Evolutionary conservation across 2,888 invertebrate species (phyloP).

Genomic region (Amaurobius ferox): DNA sequence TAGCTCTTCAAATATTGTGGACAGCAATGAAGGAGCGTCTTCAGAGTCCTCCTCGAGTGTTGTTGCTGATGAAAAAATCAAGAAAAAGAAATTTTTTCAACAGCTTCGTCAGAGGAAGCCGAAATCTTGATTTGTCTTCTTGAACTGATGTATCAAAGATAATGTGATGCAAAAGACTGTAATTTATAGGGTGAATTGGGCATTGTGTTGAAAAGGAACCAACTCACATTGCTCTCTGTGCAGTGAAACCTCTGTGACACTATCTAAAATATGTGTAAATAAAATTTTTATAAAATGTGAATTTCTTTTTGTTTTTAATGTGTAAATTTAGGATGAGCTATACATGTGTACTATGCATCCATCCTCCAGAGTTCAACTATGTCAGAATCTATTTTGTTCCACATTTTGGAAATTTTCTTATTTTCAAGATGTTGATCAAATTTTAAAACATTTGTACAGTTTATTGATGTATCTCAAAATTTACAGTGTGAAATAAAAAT

Average conservation of each 20-base stretch:
- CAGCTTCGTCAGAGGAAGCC: slow-evolving; percentile 42
- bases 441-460: too few relatives aligned
- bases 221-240: slow-evolving; percentile 20
- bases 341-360: too few relatives aligned
- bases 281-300: too few relatives aligned
- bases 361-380: too few relatives aligned
- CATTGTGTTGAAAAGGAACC: slow-evolving; percentile 39
- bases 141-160: background rate
- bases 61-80: slow-evolving; percentile 35
- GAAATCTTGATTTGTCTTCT: slow-evolving; percentile 35
- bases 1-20: slow-evolving; percentile 53
- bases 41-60: slow-evolving; percentile 51
- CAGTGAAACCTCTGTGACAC: slow-evolving; percentile 2
- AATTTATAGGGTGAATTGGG: slow-evolving; percentile 19
- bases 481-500: too few relatives aligned
- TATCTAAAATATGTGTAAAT: too few relatives aligned
- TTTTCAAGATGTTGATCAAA: too few relatives aligned
- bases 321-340: too few relatives aligned
- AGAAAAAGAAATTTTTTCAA: slow-evolving; percentile 58
- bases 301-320: too few relatives aligned
- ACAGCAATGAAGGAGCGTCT: slow-evolving; percentile 18
- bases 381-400: too few relatives aligned
- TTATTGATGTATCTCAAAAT: too few relatives aligned
- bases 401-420: too few relatives aligned
- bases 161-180: slow-evolving; percentile 1